These are phyloP conservation scores for Seira ritae DNA, from an alignment of 2,888 invertebrate species.

Conservation along the genomic window DNA sequence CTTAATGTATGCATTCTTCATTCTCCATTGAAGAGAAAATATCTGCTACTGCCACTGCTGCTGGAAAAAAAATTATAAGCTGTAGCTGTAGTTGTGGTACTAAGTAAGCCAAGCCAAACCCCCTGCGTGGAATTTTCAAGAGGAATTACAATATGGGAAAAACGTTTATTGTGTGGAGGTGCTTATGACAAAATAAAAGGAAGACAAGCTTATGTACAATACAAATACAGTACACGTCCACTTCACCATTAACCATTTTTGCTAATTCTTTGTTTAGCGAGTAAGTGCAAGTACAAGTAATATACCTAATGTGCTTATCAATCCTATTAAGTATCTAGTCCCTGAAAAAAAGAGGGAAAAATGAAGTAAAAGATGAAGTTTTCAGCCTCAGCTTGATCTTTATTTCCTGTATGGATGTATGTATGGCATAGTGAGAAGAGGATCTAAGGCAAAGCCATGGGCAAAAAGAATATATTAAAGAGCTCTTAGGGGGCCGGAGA, in stretches of 20 bases:
- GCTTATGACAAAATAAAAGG: conserved; percentile 52
- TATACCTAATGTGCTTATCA: conserved; percentile 6
- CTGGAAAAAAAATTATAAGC: background rate
- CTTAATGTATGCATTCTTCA: background rate
- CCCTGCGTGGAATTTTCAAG: conserved; percentile 17
- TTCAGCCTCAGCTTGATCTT: background rate
- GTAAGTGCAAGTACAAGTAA: background rate
- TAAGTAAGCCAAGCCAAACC: background rate
- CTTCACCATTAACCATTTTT: background rate
- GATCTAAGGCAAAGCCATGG: no score
- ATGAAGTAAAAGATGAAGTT: background rate
- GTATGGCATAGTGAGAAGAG: no score
- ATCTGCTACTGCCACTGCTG: no score
- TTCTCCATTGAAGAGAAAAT: background rate
- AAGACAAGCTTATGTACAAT: conserved; percentile 14
- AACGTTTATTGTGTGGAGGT: conserved; percentile 58
- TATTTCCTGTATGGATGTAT: no score
- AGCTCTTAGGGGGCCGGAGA: background rate
- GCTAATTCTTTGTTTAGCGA: conserved; percentile 15
- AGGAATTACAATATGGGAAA: conserved; percentile 15
- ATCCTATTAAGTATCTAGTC: background rate
- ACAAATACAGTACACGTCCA: no score
- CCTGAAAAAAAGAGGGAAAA: background rate
- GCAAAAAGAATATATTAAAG: background rate
- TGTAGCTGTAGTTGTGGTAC: background rate